These are phyloP conservation scores for Megalonaias nervosa DNA, from an alignment of 1,140 invertebrate genomes.

Conservation along the genomic window DNA sequence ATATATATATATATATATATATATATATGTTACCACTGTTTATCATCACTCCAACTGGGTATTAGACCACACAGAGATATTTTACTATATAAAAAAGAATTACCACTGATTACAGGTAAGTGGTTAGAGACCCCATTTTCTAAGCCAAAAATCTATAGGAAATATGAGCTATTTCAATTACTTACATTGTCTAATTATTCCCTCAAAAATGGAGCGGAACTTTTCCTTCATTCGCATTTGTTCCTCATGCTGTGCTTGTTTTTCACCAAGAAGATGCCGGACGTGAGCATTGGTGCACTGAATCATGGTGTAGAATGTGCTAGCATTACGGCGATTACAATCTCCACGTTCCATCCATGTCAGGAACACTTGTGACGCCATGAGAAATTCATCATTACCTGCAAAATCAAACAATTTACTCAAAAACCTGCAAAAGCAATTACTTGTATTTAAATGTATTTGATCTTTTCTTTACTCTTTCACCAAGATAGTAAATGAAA, in stretches of 20 bases:
- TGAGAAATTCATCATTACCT: slow-evolving; percentile 74
- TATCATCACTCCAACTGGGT: too few species aligned
- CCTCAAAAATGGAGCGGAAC: slow-evolving; percentile 62
- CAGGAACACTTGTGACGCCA: slow-evolving; percentile 57
- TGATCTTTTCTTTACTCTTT: too few species aligned
- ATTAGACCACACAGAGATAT: too few species aligned
- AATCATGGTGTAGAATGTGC: slow-evolving; percentile 94
- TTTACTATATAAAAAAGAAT: too few species aligned
- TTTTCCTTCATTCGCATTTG: slow-evolving; percentile 83
- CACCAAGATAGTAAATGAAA: too few species aligned
- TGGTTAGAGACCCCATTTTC: too few species aligned
- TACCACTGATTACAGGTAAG: too few species aligned
- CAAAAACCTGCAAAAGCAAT: too few species aligned
- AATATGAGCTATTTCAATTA: slow-evolving; percentile 10
- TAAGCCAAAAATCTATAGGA: too few species aligned
- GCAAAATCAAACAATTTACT: slow-evolving; percentile 27
- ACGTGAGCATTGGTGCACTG: slow-evolving; percentile 94
- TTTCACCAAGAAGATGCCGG: slow-evolving; percentile 86
- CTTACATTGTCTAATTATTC: slow-evolving; percentile 67
- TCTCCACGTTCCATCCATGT: slow-evolving; percentile 92
- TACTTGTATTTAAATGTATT: too few species aligned
- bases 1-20: too few species aligned
- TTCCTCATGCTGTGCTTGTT: slow-evolving; percentile 88
- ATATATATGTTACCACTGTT: too few species aligned
- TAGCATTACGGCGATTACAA: slow-evolving; percentile 89